Conservation (phyloP, 1,140 invertebrate genomes). For the Drosophila equinoxialis region DNA sequence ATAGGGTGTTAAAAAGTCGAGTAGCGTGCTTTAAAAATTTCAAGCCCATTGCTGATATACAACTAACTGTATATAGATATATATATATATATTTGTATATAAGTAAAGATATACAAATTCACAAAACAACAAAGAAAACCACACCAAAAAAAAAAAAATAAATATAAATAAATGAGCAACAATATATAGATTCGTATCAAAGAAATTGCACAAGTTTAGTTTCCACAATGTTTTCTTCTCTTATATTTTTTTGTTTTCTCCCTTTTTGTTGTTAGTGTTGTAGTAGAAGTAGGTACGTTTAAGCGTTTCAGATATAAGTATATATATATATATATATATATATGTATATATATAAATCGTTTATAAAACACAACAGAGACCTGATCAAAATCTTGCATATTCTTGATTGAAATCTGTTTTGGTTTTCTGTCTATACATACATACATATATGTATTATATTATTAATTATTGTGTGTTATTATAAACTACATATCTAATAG, state of each 20-base stretch:
- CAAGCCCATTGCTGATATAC: conserved; percentile 44
- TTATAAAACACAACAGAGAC: background rate
- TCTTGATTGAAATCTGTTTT: background rate
- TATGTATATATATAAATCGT: conserved; percentile 23
- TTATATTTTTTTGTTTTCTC: conserved; percentile 11
- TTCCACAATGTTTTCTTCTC: conserved; percentile 44
- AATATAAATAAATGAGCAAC: conserved; percentile 61
- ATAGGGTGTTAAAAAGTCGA: background rate
- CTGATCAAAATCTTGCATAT: background rate
- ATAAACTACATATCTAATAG: conserved; percentile 39
- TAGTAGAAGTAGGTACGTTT: conserved; percentile 51
- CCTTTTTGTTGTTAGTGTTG: background rate
- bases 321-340: conserved; percentile 22
- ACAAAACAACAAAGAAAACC: too few species aligned
- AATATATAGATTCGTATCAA: conserved; percentile 72
- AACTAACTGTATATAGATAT: conserved; percentile 35
- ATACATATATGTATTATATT: background rate
- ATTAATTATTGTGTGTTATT: conserved; percentile 25
- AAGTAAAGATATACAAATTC: conserved; percentile 36
- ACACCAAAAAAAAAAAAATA: background rate
- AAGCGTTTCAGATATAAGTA: conserved; percentile 53
- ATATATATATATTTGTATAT: background rate
- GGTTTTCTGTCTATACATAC: background rate
- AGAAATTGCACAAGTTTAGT: conserved; percentile 78
- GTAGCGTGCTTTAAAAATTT: conserved; percentile 7